Evolutionary conservation across 2,113 vertebrate genomes (phyloP).

Genomic region (Tyto alba): DNA sequence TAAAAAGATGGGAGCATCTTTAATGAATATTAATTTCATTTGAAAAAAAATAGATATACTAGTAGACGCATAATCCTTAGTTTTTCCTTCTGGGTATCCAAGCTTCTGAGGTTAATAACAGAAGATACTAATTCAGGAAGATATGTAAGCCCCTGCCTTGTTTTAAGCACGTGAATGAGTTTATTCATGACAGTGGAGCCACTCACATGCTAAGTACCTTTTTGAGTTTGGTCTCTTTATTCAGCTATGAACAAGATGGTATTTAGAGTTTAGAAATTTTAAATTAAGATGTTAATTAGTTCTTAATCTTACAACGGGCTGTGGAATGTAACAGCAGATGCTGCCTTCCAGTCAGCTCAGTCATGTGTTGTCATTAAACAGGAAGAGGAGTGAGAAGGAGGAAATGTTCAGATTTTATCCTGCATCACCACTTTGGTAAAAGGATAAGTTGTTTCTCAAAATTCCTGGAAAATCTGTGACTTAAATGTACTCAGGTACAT

Average conservation of each 20-base stretch:
- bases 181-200: neutral
- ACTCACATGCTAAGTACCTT: neutral
- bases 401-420: constrained; percentile 5
- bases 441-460: neutral
- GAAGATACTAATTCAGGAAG: neutral
- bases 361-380: neutral
- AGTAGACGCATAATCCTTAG: neutral
- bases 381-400: neutral
- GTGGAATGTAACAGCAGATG: neutral
- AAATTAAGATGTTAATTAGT: constrained; percentile 5
- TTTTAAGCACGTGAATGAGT: neutral
- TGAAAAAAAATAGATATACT: neutral
- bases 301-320: neutral
- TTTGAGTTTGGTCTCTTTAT: neutral
- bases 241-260: neutral
- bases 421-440: neutral
- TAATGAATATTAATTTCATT: constrained; percentile 43
- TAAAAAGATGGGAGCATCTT: neutral
- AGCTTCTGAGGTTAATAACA: neutral
- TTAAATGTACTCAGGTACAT: neutral
- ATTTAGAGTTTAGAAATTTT: neutral
- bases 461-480: neutral
- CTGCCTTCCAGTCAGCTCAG: neutral
- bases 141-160: neutral
- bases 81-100: constrained; percentile 6